Conservation (phyloP, 2,797 vertebrate species). For the Acrocephalus scirpaceus region DNA sequence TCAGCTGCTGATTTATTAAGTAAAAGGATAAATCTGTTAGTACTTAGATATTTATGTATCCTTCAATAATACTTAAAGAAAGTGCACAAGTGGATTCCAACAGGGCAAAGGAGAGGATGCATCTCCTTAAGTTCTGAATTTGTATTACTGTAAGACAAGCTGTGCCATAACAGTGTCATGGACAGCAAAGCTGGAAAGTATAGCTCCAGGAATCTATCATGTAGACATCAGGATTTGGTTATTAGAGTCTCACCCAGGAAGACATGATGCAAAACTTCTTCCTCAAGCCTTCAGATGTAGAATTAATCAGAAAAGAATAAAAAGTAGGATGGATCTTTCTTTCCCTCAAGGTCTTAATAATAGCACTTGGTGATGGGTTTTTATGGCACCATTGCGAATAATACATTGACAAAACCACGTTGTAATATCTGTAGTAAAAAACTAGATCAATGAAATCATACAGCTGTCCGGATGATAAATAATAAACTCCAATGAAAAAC, state of each 20-base stretch:
- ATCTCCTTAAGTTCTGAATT: neutral
- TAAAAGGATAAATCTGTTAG: neutral
- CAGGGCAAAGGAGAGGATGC: neutral
- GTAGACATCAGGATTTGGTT: neutral
- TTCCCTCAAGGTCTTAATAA: neutral
- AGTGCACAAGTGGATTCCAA: neutral
- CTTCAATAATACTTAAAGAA: neutral
- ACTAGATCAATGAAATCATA: neutral
- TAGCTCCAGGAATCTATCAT: neutral
- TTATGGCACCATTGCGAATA: neutral
- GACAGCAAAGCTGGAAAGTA: neutral
- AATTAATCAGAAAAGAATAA: neutral
- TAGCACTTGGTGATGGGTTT: neutral
- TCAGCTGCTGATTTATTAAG: neutral
- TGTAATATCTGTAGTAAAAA: neutral
- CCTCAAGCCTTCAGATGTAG: neutral
- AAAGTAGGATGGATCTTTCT: neutral
- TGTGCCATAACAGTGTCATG: accelerated
- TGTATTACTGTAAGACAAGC: neutral
- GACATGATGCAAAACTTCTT: neutral
- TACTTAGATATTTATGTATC: neutral
- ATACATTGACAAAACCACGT: neutral
- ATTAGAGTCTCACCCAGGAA: neutral
- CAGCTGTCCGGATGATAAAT: neutral
- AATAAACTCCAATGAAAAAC: neutral